phyloP scores from a whole-genome alignment of 2,888 invertebrate species.

The Leptinotarsa haldemani region DNA sequence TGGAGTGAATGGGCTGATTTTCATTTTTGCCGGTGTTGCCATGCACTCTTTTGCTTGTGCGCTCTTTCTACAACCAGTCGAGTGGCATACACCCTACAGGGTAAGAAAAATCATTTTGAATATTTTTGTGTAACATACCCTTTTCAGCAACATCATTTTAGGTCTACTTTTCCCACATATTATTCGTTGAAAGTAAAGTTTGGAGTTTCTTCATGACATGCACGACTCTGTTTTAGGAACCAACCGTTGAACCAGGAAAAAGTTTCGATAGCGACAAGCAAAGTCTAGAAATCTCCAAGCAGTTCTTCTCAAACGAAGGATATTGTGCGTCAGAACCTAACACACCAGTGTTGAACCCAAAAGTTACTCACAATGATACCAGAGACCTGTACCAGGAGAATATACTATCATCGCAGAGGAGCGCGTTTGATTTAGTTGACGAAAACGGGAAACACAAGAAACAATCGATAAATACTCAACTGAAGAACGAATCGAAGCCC shows the following conservation, averaged over 20 bases:
- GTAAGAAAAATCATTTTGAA: constrained; percentile 35
- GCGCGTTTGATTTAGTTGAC: background rate
- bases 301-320: constrained; percentile 22
- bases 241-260: background rate
- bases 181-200: no score
- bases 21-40: constrained; percentile 76
- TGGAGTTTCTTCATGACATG: no score
- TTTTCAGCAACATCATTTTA: no score
- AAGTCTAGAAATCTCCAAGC: background rate
- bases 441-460: constrained; percentile 14
- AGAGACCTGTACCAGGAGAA: constrained; percentile 7
- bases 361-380: background rate
- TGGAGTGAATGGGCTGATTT: constrained; percentile 75
- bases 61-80: constrained; percentile 78
- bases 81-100: constrained; percentile 74
- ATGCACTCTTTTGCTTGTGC: constrained; percentile 77
- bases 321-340: constrained; percentile 23
- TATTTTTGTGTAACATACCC: no score
- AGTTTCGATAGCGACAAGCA: background rate
- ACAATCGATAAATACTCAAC: background rate
- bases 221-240: background rate
- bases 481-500: background rate
- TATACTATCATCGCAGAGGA: background rate
- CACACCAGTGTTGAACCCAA: background rate
- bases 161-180: no score